phyloP scores from a whole-genome alignment of 2,113 vertebrate genomes.

The Emydocephalus ijimae region DNA sequence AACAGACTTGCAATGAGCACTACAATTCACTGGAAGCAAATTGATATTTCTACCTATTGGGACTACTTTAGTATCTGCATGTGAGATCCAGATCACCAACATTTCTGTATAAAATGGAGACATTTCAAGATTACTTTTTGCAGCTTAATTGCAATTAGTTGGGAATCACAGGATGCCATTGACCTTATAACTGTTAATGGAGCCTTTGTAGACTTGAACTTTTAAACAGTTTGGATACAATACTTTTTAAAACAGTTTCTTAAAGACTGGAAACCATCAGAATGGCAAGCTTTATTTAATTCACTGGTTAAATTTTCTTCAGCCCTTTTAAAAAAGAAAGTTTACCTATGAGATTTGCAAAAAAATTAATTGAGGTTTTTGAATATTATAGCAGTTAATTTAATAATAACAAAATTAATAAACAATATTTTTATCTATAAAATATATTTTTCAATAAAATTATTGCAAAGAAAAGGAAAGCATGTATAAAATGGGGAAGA shows the following conservation, averaged over 20 bases:
- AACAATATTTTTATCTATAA: not conserved
- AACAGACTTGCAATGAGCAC: no score
- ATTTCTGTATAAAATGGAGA: not conserved
- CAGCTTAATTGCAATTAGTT: not conserved
- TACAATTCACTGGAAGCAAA: no score
- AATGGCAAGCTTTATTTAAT: not conserved
- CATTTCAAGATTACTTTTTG: not conserved
- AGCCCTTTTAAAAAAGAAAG: not conserved
- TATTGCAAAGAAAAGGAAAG: not conserved
- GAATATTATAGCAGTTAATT: not conserved
- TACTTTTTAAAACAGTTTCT: not conserved
- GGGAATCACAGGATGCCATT: not conserved
- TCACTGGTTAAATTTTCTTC: not conserved
- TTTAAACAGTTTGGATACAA: not conserved
- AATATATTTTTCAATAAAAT: not conserved
- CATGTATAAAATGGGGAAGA: not conserved
- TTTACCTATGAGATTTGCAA: not conserved
- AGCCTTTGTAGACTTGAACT: not conserved
- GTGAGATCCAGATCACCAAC: not conserved
- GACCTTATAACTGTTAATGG: not conserved
- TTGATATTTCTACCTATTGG: no score
- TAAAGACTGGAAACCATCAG: not conserved
- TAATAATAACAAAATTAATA: not conserved
- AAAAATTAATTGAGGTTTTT: not conserved
- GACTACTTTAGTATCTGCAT: no score